These are phyloP conservation scores for Luehdorfia chinensis DNA, from an alignment of 1,140 invertebrate genomes.

Conservation along the genomic window DNA sequence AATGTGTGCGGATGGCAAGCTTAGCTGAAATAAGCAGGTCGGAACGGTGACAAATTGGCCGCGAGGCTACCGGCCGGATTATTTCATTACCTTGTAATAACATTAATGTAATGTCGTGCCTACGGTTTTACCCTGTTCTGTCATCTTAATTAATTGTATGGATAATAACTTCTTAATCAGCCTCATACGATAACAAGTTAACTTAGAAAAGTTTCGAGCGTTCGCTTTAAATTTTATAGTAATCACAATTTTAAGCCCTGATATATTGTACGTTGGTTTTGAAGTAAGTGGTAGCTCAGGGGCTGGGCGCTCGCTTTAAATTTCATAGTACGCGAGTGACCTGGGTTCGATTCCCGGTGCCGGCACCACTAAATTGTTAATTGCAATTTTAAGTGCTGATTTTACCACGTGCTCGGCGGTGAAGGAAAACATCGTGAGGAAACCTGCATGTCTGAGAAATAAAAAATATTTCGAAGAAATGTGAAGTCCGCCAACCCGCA, in stretches of 20 bases:
- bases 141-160: not conserved
- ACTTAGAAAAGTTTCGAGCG: not conserved
- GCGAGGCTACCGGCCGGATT: slow-evolving; percentile 12
- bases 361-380: too few species aligned
- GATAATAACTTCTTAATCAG: not conserved
- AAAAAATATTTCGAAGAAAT: too few species aligned
- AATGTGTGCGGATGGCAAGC: not conserved
- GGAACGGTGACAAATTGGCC: slow-evolving; percentile 22
- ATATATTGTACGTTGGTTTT: not conserved
- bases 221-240: too few species aligned
- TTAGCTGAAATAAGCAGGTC: slow-evolving; percentile 18
- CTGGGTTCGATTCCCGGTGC: too few species aligned
- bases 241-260: not conserved
- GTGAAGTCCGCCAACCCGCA: too few species aligned
- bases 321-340: too few species aligned
- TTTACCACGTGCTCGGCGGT: too few species aligned
- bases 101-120: not conserved
- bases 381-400: too few species aligned
- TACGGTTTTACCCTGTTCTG: not conserved
- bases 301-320: too few species aligned
- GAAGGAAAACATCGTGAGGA: too few species aligned
- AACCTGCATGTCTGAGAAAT: too few species aligned
- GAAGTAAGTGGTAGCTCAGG: too few species aligned
- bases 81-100: slow-evolving; percentile 6
- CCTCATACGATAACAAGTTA: not conserved